A percentile compares a stretch with the other conserved stretches of the same genome.
These are phyloP conservation scores for Coronaproctus castanopsis DNA, from an alignment of 2,888 invertebrate genomes.

Conservation along the genomic window DNA sequence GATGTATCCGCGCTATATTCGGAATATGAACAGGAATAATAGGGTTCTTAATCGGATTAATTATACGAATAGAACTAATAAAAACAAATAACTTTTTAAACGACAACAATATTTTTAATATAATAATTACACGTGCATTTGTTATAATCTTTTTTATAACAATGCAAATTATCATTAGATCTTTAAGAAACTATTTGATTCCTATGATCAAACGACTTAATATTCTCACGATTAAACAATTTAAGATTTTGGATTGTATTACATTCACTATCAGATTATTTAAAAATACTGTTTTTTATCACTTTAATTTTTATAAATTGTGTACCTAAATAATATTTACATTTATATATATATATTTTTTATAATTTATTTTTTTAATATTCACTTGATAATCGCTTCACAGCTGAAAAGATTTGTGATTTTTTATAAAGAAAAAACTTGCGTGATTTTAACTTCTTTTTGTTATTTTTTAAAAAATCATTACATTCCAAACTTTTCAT, in stretches of 20 bases:
- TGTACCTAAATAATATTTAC: too few relatives aligned
- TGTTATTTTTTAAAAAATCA: too few relatives aligned
- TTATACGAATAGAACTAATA: slow-evolving; percentile 53
- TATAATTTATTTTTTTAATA: too few relatives aligned
- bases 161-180: slow-evolving; percentile 54
- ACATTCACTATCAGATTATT: slow-evolving; percentile 43
- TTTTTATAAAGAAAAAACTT: too few relatives aligned
- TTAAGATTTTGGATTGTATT: slow-evolving; percentile 64
- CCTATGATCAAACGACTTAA: slow-evolving; percentile 64
- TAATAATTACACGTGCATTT: slow-evolving; percentile 60
- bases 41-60: slow-evolving; percentile 43
- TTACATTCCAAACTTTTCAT: not conserved
- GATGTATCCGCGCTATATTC: too few relatives aligned
- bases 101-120: slow-evolving; percentile 57
- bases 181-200: slow-evolving; percentile 64
- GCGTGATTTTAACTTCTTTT: too few relatives aligned
- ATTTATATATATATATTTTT: too few relatives aligned
- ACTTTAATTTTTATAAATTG: too few relatives aligned
- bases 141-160: slow-evolving; percentile 65
- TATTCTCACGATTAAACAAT: slow-evolving; percentile 65
- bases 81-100: slow-evolving; percentile 27
- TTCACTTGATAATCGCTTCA: too few relatives aligned
- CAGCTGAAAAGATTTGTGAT: too few relatives aligned
- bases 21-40: slow-evolving; percentile 46
- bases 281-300: too few relatives aligned